Percentiles rank a stretch among this genome's conserved stretches.
Conservation (phyloP, 2,113 vertebrate species). For the Perca fluviatilis region DNA sequence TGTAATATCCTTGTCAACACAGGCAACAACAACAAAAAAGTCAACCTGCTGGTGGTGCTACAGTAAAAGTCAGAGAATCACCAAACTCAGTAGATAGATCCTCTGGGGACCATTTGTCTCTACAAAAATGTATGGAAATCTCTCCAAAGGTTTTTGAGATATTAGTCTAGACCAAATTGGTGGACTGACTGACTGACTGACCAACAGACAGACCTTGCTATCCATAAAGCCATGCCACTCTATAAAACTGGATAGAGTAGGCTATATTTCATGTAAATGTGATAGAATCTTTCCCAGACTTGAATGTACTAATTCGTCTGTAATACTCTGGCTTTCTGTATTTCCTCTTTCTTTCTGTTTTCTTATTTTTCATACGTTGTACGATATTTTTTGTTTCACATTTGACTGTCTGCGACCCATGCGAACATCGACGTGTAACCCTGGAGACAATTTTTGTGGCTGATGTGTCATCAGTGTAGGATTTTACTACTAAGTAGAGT, state of each 20-base stretch:
- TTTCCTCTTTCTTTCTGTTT: not conserved
- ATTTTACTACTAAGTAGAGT: constrained; percentile 25
- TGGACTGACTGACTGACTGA: not conserved
- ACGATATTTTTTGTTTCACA: constrained; percentile 86
- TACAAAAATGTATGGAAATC: not conserved
- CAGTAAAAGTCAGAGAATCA: not conserved
- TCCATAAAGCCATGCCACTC: not conserved
- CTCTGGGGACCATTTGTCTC: not conserved
- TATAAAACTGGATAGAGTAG: not conserved
- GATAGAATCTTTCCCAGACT: constrained; percentile 11
- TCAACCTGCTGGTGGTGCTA: too few species aligned
- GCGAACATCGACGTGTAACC: constrained; percentile 89
- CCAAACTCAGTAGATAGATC: not conserved
- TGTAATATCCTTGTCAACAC: not conserved
- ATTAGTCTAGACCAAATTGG: not conserved
- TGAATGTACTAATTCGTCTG: not conserved
- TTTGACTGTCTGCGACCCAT: constrained; percentile 89
- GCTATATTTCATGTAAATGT: constrained; percentile 3
- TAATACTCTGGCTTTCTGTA: not conserved
- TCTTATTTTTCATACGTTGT: constrained; percentile 14
- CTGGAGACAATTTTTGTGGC: constrained; percentile 76
- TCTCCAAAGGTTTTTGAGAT: not conserved
- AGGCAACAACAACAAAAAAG: not conserved
- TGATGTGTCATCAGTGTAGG: constrained; percentile 50
- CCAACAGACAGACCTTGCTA: not conserved